Evolutionary conservation across 2,888 invertebrate species (phyloP), one percentile per base, ranked within the genome.

Genomic region (Andrena praecox): DNA sequence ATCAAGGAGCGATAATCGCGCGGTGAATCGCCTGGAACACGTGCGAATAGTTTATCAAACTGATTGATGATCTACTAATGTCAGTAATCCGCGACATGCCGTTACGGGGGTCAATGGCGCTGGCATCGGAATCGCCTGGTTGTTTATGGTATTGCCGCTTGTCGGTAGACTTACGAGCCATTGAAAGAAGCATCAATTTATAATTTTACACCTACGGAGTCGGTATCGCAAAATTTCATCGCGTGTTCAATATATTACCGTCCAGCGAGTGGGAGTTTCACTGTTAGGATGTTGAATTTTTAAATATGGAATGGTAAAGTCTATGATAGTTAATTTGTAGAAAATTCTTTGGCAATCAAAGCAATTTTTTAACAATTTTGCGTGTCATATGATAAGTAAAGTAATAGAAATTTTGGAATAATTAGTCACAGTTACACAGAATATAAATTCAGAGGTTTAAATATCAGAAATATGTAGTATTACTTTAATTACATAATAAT

Each of bases 11-110:
- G 72, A 59, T 63, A 60, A 64, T 67, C 7, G 35, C 56, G 59
- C 72, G 75, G 78, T 70, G 76, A 78, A 80, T 82, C 74, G 84
- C 10, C 71, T 35, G 76, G 73, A 84, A 84, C 87, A 80, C 85
- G 88, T 85, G 87, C 78, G 77, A 80, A 85, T 81, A 81, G 86
- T 87, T 87, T 76, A 86, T 87, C 87, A 88, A 84, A 82, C 76
- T 88, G 87, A 87, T 87, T 77, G 86, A 88, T 81, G 86, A 79
- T 75, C 81, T 80, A 76, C 84, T 85, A 87, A 88, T 88, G 87
- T 86, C 88, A 84, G 88, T 87, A 84, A 87, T 87, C 86, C 83
- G 68, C 86, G 85, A 83, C 74, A 78, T 63, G 85, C 70, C 50
- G 81, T 73, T 77, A 80, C 24, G 50, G 16, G 20, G 76, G 68